These are phyloP conservation scores for Noctua fimbriata DNA, from an alignment of 2,888 invertebrate species.

Conservation along the genomic window DNA sequence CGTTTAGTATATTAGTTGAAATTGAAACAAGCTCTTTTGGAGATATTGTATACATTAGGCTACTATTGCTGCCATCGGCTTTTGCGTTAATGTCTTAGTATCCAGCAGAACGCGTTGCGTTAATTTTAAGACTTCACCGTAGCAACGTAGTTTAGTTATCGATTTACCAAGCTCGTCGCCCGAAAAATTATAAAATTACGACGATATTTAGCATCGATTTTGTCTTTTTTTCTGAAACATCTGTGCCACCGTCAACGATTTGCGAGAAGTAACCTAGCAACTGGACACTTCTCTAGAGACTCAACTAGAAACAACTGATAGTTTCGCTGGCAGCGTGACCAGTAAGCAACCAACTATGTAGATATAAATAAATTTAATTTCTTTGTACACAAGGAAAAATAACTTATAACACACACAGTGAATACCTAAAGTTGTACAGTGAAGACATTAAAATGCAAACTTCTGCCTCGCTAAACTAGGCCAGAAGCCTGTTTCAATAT, in stretches of 20 bases:
- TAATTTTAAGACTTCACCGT: constrained; percentile 3
- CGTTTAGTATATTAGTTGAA: constrained; percentile 9
- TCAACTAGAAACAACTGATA: too few relatives aligned
- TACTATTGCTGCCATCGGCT: constrained; percentile 10
- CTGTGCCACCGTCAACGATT: background rate
- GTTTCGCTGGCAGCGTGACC: background rate
- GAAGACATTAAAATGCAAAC: too few relatives aligned
- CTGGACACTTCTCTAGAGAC: background rate
- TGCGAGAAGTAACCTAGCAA: background rate
- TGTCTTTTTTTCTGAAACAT: background rate
- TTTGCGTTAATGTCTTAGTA: background rate
- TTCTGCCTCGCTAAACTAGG: too few relatives aligned
- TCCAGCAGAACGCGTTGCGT: background rate
- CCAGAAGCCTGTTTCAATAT: too few relatives aligned
- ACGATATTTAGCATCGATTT: background rate
- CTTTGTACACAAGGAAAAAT: too few relatives aligned
- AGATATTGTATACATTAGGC: constrained; percentile 2
- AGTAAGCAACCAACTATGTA: background rate
- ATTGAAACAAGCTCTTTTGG: constrained; percentile 11
- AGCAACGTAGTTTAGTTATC: constrained; percentile 12
- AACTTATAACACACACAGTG: too few relatives aligned
- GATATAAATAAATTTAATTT: background rate
- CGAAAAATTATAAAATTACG: background rate
- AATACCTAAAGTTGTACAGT: too few relatives aligned
- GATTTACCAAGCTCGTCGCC: background rate